Evolutionary conservation across 2,797 vertebrate species (phyloP).

Genomic region (Petrocephalus schoutedeni): DNA sequence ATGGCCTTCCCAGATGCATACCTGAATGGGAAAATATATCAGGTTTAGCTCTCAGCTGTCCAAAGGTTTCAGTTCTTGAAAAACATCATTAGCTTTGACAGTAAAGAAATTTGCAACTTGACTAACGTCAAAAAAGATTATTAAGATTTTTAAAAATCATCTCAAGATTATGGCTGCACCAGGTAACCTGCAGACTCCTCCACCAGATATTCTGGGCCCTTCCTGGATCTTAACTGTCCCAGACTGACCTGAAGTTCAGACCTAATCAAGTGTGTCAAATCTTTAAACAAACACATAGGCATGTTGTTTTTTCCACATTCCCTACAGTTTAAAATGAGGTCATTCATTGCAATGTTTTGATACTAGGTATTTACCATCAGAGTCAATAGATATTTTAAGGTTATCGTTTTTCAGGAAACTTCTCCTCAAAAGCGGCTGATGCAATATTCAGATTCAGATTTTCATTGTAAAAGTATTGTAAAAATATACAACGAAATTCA

Average conservation of each 20-base stretch:
- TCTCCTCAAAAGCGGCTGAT: slow-evolving; percentile 59
- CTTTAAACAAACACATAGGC: slow-evolving; percentile 44
- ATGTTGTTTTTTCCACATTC: not conserved
- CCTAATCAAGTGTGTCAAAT: slow-evolving; percentile 70
- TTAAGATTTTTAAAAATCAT: not conserved
- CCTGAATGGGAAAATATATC: slow-evolving; percentile 46
- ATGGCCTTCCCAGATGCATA: slow-evolving; percentile 65
- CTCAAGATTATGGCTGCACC: not conserved
- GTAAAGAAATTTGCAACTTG: not conserved
- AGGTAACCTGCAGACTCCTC: slow-evolving; percentile 79
- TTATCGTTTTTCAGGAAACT: slow-evolving; percentile 79
- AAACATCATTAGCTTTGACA: not conserved
- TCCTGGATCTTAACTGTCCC: slow-evolving; percentile 21
- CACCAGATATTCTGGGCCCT: slow-evolving; percentile 36
- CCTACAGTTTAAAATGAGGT: not conserved
- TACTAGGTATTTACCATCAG: slow-evolving; percentile 64
- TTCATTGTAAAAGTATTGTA: no score
- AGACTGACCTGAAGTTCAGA: slow-evolving; percentile 63
- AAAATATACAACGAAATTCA: no score
- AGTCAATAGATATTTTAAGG: slow-evolving; percentile 76
- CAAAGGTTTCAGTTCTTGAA: not conserved
- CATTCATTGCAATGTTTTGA: not conserved
- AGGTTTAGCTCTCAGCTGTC: not conserved
- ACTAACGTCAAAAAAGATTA: not conserved
- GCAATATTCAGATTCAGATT: slow-evolving; percentile 26